Evolutionary conservation across 2,888 invertebrate species (phyloP).

Genomic region (Tetragonisca angustula): DNA sequence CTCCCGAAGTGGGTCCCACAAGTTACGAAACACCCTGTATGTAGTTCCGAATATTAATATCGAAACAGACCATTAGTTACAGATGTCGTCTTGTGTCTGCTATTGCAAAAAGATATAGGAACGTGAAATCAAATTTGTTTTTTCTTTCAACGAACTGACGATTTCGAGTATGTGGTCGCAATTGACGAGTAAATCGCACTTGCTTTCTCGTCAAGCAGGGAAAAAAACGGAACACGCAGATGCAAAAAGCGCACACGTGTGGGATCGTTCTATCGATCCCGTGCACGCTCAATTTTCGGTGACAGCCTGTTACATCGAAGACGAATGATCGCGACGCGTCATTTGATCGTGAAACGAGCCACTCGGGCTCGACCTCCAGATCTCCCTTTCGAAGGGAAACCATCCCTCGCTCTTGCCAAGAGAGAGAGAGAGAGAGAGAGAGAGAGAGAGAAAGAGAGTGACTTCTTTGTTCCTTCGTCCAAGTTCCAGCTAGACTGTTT

Average conservation of each 20-base stretch:
- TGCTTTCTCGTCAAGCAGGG: background rate
- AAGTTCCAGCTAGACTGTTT: background rate
- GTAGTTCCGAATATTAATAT: no score
- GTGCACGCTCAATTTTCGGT: background rate
- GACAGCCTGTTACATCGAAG: slow-evolving; percentile 11
- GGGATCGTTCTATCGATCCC: background rate
- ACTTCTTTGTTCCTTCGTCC: background rate
- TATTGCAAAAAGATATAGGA: no score
- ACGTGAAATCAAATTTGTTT: no score
- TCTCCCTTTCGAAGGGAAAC: background rate
- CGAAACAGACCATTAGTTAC: no score
- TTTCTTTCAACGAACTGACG: background rate
- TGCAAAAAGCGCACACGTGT: background rate
- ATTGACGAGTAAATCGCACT: background rate
- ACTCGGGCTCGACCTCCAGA: background rate
- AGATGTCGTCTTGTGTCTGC: no score
- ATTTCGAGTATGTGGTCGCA: background rate
- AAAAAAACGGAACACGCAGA: background rate
- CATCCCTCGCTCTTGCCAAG: background rate
- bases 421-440: no score
- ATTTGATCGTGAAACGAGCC: background rate
- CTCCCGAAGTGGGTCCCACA: no score
- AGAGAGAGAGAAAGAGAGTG: background rate
- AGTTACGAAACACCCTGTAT: no score
- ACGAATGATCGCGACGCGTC: slow-evolving; percentile 19